These are phyloP conservation scores for Myiozetetes cayanensis DNA, from an alignment of 2,113 vertebrate genomes.

Conservation along the genomic window DNA sequence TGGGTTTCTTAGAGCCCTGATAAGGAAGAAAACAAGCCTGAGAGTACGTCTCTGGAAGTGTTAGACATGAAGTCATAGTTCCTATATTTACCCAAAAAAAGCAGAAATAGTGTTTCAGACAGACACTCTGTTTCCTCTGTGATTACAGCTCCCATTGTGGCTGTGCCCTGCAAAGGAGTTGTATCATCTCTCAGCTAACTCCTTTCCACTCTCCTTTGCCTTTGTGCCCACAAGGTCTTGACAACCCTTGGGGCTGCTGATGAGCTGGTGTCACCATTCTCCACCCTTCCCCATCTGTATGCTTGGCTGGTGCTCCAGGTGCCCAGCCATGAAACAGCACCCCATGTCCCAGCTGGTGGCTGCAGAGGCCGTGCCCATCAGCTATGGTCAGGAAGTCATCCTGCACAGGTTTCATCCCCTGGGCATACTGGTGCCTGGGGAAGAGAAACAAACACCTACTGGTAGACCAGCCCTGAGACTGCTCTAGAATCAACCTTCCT, in stretches of 20 bases:
- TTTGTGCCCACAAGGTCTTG: background rate
- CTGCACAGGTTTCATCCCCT: background rate
- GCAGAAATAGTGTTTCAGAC: slow-evolving; percentile 36
- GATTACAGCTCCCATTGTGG: background rate
- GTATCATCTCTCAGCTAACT: background rate
- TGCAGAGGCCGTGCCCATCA: background rate
- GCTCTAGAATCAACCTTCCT: background rate
- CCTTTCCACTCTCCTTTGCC: background rate
- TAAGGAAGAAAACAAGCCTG: slow-evolving; percentile 11
- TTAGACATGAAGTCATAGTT: slow-evolving; percentile 29
- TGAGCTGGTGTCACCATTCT: rapidly evolving
- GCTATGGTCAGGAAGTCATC: background rate
- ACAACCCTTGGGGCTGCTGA: background rate
- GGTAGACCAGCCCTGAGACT: background rate
- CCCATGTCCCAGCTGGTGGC: rapidly evolving
- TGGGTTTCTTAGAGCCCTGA: slow-evolving; percentile 51
- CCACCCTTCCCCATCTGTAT: background rate
- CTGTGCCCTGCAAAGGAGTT: background rate
- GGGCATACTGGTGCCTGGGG: rapidly evolving
- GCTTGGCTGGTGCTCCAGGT: background rate
- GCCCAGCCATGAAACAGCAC: background rate
- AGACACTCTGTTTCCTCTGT: slow-evolving; percentile 42
- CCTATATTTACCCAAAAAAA: slow-evolving; percentile 43
- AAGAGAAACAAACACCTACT: background rate
- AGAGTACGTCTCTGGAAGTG: background rate